phyloP scores from a whole-genome alignment of 2,797 vertebrate genomes.

The Squalus acanthias region DNA sequence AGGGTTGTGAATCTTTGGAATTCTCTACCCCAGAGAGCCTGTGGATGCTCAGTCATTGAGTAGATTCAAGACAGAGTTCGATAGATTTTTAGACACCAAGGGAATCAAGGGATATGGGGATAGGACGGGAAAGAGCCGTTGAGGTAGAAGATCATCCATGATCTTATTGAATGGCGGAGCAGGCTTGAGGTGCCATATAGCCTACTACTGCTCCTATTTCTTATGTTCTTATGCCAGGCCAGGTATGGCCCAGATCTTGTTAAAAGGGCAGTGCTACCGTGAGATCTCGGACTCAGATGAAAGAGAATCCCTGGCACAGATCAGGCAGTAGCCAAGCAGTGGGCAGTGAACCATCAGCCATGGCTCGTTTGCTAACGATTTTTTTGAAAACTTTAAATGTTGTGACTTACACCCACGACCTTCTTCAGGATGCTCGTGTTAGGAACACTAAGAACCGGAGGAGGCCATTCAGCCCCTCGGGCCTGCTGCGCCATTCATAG shows the following conservation, averaged over 20 bases:
- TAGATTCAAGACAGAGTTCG: neutral
- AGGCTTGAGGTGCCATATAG: neutral
- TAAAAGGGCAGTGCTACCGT: neutral
- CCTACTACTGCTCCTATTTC: neutral
- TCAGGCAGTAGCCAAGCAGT: neutral
- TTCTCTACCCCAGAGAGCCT: neutral
- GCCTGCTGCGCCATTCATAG: neutral
- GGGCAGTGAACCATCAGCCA: neutral
- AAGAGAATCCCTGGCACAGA: neutral
- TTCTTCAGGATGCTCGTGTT: neutral
- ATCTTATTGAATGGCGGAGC: neutral
- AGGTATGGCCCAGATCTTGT: neutral
- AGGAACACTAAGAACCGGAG: neutral
- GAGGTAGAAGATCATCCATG: neutral
- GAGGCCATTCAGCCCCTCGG: neutral
- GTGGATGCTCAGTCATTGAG: neutral
- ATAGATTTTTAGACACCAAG: too few relatives aligned
- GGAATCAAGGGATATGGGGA: neutral
- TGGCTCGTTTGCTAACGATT: neutral
- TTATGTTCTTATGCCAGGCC: neutral
- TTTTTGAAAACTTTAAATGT: neutral
- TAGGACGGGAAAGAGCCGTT: neutral
- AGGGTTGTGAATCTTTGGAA: neutral
- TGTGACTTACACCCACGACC: neutral
- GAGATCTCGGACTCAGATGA: neutral